These are phyloP conservation scores for Labrus mixtus DNA, from an alignment of 2,113 vertebrate species.

Conservation along the genomic window DNA sequence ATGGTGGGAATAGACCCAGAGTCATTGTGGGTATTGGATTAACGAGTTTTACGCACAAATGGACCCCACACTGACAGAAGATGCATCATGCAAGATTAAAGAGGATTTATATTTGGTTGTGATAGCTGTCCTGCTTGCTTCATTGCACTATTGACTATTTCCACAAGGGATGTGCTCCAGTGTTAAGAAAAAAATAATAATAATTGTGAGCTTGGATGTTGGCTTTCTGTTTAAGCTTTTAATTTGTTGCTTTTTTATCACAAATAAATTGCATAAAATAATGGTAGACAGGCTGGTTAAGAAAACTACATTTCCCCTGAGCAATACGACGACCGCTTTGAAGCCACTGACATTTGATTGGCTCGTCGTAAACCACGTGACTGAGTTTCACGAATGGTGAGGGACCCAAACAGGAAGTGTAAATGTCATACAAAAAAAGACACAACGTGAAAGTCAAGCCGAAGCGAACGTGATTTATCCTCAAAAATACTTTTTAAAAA, in stretches of 20 bases:
- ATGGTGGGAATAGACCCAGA: conserved; percentile 67
- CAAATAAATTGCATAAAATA: neutral
- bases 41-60: conserved; percentile 69
- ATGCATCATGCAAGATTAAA: conserved; percentile 65
- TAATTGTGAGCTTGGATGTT: neutral
- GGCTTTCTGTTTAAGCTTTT: neutral
- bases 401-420: conserved; percentile 63
- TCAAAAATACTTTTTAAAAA: rapidly evolving
- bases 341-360: conserved; percentile 42
- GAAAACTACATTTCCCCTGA: conserved; percentile 61
- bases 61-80: conserved; percentile 53
- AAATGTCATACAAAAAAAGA: neutral
- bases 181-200: conserved; percentile 27
- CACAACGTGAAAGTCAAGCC: conserved; percentile 70
- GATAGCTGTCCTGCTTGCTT: conserved; percentile 37
- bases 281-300: neutral
- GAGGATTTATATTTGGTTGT: conserved; percentile 50
- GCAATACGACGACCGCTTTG: rapidly evolving
- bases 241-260: neutral
- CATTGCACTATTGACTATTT: conserved; percentile 43
- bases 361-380: conserved; percentile 36
- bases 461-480: neutral
- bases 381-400: conserved; percentile 31
- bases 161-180: conserved; percentile 2
- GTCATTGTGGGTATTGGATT: conserved; percentile 64